A percentile compares a stretch with the other conserved stretches of the same genome.
Evolutionary conservation across 2,797 vertebrate genomes (phyloP).

Genomic region (Yasuhikotakia modesta): DNA sequence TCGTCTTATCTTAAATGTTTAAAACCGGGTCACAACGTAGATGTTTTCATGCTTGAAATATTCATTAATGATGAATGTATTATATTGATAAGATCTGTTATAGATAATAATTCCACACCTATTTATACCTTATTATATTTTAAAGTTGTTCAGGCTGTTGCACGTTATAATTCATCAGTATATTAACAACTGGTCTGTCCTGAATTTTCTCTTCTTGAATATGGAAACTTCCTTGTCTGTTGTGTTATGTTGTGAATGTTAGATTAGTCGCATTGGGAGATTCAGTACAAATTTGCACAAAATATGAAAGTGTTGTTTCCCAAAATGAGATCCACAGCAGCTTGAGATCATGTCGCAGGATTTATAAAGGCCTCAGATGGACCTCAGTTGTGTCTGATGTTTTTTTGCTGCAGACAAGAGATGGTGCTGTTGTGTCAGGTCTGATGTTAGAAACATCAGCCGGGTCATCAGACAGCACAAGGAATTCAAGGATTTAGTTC

Average conservation of each 20-base stretch:
- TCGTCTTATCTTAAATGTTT: not conserved
- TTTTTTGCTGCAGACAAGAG: slow-evolving; percentile 10
- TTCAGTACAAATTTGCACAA: not conserved
- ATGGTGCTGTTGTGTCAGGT: slow-evolving; percentile 38
- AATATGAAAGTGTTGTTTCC: not conserved
- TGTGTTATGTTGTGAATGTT: not conserved
- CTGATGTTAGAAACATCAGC: not conserved
- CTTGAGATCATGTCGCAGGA: not conserved
- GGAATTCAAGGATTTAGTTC: not conserved
- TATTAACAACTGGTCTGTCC: not conserved
- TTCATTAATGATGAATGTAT: not conserved
- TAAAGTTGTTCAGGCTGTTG: not conserved
- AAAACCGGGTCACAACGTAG: not conserved
- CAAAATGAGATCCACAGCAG: not conserved
- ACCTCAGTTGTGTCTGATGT: not conserved
- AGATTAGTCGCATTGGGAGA: not conserved
- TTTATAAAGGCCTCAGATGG: not conserved
- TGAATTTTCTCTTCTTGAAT: not conserved
- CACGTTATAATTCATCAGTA: not conserved
- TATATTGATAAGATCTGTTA: not conserved
- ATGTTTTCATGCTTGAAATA: not conserved
- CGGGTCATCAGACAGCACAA: not conserved
- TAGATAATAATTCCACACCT: not conserved
- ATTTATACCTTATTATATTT: not conserved
- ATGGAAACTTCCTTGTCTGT: not conserved